phyloP scores from a whole-genome alignment of 2,797 vertebrate species.

The Botia kubotai region DNA sequence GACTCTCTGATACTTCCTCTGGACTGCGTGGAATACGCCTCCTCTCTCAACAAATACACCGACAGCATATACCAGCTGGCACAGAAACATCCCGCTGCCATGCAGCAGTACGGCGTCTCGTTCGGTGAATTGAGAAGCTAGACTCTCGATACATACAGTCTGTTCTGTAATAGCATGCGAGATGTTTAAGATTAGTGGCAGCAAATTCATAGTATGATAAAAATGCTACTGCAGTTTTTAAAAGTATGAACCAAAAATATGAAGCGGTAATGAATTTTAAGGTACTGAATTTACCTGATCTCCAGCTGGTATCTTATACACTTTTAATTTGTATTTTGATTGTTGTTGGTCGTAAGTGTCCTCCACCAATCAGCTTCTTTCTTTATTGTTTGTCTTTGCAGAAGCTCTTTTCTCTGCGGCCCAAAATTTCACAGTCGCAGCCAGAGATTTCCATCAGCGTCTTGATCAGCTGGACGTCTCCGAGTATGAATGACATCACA shows the following conservation, averaged over 20 bases:
- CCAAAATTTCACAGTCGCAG: conserved; percentile 84
- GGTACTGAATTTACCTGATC: too few relatives aligned
- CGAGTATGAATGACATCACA: conserved; percentile 77
- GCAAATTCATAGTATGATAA: too few relatives aligned
- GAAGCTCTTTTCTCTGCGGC: conserved; percentile 90
- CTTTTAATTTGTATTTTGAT: too few relatives aligned
- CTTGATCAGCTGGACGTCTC: conserved; percentile 77
- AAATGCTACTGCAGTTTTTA: too few relatives aligned
- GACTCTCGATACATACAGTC: neutral
- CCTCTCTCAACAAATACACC: conserved; percentile 80
- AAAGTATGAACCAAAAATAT: too few relatives aligned
- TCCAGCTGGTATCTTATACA: too few relatives aligned
- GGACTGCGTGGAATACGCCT: conserved; percentile 85
- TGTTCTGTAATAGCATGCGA: neutral
- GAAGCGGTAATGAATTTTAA: too few relatives aligned
- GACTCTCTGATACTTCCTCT: conserved; percentile 86
- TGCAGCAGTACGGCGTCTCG: conserved; percentile 78
- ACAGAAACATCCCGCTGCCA: conserved; percentile 73
- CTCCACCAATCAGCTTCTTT: neutral
- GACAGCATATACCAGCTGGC: conserved; percentile 80
- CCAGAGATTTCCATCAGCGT: conserved; percentile 80
- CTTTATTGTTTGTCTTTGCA: conserved; percentile 57
- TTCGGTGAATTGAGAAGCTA: conserved; percentile 79
- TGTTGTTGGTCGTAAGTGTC: too few relatives aligned
- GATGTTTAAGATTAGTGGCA: too few relatives aligned